Evolutionary conservation across 2,113 vertebrate species (phyloP), one percentile per base, ranked within the genome.

Genomic region (Gasterosteus aculeatus): DNA sequence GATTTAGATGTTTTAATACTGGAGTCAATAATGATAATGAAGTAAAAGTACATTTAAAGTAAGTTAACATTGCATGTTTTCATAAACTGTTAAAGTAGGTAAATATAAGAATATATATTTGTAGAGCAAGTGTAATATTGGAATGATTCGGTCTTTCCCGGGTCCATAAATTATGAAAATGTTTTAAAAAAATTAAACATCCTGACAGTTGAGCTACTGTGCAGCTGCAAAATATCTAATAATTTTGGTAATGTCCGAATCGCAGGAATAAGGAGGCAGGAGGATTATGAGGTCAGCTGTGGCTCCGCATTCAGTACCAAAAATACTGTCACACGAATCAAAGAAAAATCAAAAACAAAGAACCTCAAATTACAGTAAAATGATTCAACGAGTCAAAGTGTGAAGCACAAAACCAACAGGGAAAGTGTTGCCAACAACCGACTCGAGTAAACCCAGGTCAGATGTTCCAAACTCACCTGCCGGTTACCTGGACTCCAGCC

Each of bases 201-300:
- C 57, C 57, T 38, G 26, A 19, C 29, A 47, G 39, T 31, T 14
- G 11, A 10, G 3, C 29, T 38, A 0, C 1, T 3, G 5, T 54
- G 26, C 26, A 63, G 66, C 38, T 69, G 75, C 0, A 4, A 15
- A 35, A 9, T 26, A 63, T 10, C 1, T 10, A 31, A 3, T 22
- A 22, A 1, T 29, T 3, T n/a, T 38, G 42, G 4, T n/a, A 15
- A 16, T 42, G 26, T 56, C 61, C n/a, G 7, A 51, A 35, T 19
- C 1, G 11, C 1, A 33, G 7, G 54, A 75, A 76, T 76, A 38
- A 59, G 72, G 82, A 80, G 80, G 62, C 31, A 18, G 60, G 60
- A 1, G 0, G 39, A 54, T 12, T 12, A 9, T 19, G 44, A 65
- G 7, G 10, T 5, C 44, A 46, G 15, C 1, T 12, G 14, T 29